These are phyloP conservation scores for Lucilia cuprina DNA, from an alignment of 1,140 invertebrate species.

Conservation along the genomic window DNA sequence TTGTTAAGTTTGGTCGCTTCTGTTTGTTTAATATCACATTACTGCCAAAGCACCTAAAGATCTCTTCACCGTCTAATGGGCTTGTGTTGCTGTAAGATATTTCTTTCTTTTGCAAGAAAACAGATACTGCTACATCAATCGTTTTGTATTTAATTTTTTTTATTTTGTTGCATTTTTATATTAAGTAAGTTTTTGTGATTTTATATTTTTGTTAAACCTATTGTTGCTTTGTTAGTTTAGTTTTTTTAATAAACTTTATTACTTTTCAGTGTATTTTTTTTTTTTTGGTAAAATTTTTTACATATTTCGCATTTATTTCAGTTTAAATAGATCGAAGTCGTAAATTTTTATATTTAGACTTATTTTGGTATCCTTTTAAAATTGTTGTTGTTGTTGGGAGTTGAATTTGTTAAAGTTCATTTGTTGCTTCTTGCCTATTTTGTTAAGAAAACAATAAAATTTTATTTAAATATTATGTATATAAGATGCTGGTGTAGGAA, in stretches of 20 bases:
- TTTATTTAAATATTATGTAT: conserved; percentile 7
- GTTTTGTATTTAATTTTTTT: neutral
- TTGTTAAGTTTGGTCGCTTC: neutral
- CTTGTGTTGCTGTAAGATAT: neutral
- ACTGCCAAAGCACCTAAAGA: neutral
- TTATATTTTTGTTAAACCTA: neutral
- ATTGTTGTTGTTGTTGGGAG: neutral
- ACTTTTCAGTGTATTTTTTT: neutral
- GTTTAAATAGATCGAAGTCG: conserved; percentile 4
- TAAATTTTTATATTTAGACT: neutral
- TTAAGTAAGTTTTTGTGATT: neutral
- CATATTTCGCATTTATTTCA: neutral
- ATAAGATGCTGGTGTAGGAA: neutral
- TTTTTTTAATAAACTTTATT: neutral
- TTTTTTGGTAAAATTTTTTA: neutral
- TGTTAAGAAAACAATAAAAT: conserved; percentile 4
- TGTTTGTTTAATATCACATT: neutral
- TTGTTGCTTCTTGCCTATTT: neutral
- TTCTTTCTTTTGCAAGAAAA: neutral
- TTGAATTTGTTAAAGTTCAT: conserved; percentile 2
- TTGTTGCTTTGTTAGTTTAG: neutral
- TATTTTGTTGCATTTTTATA: neutral
- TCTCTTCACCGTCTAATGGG: neutral
- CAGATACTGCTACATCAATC: neutral
- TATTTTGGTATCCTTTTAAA: neutral